Percentiles rank a stretch among this genome's conserved stretches.
These are phyloP conservation scores for Zhuqinia jingwanae DNA, from an alignment of 2,888 invertebrate genomes.

Conservation along the genomic window DNA sequence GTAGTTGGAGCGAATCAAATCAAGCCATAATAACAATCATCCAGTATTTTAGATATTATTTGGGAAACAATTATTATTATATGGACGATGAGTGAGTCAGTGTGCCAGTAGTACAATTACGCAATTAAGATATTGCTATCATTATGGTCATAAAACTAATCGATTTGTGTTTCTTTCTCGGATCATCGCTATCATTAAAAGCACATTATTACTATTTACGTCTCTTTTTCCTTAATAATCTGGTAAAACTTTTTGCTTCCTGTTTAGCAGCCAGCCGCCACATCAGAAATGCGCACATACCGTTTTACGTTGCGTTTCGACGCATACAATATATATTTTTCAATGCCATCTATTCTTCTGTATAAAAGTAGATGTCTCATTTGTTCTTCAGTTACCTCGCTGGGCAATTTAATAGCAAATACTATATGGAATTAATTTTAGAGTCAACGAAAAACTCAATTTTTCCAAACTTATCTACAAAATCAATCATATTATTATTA, in stretches of 20 bases:
- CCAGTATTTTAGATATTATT: background rate
- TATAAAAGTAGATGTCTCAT: too few species aligned
- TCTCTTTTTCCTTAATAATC: slow-evolving; percentile 40
- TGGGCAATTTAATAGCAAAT: background rate
- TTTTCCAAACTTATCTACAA: slow-evolving; percentile 6
- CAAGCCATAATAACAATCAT: background rate
- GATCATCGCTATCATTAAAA: slow-evolving; percentile 53
- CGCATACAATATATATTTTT: too few species aligned
- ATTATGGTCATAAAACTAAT: slow-evolving; percentile 63
- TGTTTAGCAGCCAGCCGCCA: slow-evolving; percentile 49
- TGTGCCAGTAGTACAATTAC: slow-evolving; percentile 55
- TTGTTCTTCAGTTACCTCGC: too few species aligned
- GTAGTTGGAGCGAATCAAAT: background rate
- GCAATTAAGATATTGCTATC: slow-evolving; percentile 66
- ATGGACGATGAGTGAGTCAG: slow-evolving; percentile 30
- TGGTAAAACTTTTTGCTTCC: slow-evolving; percentile 53
- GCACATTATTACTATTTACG: slow-evolving; percentile 51
- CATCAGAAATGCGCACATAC: slow-evolving; percentile 14
- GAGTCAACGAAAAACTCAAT: slow-evolving; percentile 11
- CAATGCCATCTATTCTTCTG: too few species aligned
- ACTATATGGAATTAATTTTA: slow-evolving; percentile 15
- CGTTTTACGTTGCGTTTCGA: background rate
- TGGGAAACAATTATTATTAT: background rate
- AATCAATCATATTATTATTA: slow-evolving; percentile 44
- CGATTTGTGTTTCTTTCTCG: slow-evolving; percentile 56